Conservation (phyloP, 1,140 invertebrate genomes). For the Panagrolaimus sp. region DNA sequence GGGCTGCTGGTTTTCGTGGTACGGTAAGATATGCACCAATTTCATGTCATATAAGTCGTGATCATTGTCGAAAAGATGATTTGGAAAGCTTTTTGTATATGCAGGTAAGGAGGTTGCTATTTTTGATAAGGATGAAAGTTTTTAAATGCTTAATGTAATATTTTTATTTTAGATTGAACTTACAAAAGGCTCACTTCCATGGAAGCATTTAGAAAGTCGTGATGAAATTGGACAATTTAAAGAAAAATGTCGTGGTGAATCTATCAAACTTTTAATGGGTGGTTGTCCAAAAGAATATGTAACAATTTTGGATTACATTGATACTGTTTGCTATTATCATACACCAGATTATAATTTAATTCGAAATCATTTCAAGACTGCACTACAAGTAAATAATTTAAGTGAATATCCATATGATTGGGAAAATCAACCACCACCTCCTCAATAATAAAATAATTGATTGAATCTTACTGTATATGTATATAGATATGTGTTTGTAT, state of each 20-base stretch:
- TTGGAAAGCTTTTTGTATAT: conserved; percentile 35
- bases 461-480: too few species aligned
- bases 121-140: too few species aligned
- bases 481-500: too few species aligned
- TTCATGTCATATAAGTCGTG: conserved; percentile 25
- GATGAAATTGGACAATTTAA: conserved; percentile 25
- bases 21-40: conserved; percentile 27
- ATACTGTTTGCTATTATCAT: conserved; percentile 20
- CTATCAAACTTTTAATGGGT: conserved; percentile 22
- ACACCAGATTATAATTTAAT: conserved; percentile 20
- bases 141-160: background rate
- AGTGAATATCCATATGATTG: conserved; percentile 28
- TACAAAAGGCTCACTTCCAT: conserved; percentile 23
- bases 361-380: conserved; percentile 10
- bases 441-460: too few species aligned
- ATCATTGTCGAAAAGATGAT: conserved; percentile 36
- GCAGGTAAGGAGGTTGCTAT: too few species aligned
- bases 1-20: conserved; percentile 25
- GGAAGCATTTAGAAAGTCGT: conserved; percentile 23
- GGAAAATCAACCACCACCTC: conserved; percentile 4
- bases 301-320: conserved; percentile 25
- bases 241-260: conserved; percentile 21
- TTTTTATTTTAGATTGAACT: conserved; percentile 24
- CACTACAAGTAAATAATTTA: conserved; percentile 18
- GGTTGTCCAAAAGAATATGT: conserved; percentile 34